phyloP scores from a whole-genome alignment of 1,140 invertebrate species.

The Psilanteris sp. region DNA sequence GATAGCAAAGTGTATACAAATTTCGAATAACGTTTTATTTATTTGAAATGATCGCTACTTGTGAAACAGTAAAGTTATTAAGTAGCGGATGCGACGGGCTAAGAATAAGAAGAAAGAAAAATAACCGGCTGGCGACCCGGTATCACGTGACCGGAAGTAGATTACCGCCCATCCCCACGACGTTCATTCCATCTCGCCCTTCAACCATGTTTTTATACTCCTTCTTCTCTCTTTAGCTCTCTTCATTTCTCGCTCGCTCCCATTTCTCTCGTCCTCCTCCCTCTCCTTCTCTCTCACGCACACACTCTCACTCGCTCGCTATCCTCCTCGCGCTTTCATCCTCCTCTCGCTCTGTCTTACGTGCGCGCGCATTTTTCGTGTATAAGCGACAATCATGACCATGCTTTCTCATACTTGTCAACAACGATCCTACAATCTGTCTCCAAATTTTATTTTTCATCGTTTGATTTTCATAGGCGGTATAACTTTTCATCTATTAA shows the following conservation, averaged over 20 bases:
- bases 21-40: slow-evolving; percentile 56
- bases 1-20: slow-evolving; percentile 33
- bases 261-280: too few relatives aligned
- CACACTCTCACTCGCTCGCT: too few relatives aligned
- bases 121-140: slow-evolving; percentile 76
- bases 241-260: slow-evolving; percentile 31
- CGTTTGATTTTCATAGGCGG: slow-evolving; percentile 17
- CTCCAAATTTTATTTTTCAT: slow-evolving; percentile 40
- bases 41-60: slow-evolving; percentile 61
- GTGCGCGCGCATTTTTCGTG: slow-evolving; percentile 57
- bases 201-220: slow-evolving; percentile 55
- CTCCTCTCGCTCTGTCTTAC: slow-evolving; percentile 41
- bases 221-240: slow-evolving; percentile 25
- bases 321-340: too few relatives aligned
- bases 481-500: too few relatives aligned
- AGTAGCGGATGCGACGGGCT: slow-evolving; percentile 77
- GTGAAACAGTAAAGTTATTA: slow-evolving; percentile 74
- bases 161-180: slow-evolving; percentile 65
- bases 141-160: slow-evolving; percentile 80
- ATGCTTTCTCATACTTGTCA: slow-evolving; percentile 49
- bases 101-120: slow-evolving; percentile 81
- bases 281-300: slow-evolving; percentile 42
- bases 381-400: slow-evolving; percentile 58
- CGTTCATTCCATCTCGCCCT: slow-evolving; percentile 63
- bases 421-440: slow-evolving; percentile 52